Evolutionary conservation across 2,888 invertebrate genomes (phyloP), one percentile per base, ranked within the genome.

Genomic region (Salticus scenicus): DNA sequence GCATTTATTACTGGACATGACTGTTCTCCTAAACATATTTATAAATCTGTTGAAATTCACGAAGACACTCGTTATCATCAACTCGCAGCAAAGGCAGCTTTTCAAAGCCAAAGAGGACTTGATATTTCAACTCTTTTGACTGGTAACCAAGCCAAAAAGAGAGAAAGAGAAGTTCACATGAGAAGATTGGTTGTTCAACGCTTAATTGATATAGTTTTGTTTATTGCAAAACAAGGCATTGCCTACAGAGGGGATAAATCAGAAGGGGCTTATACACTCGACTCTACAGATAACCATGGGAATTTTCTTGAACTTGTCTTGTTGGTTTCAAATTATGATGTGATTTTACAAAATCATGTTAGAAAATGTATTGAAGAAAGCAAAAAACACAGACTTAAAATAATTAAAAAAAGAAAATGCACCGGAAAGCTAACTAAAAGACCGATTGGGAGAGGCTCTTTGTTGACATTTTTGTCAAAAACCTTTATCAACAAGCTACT

Each of bases 341-440:
- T 20, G 1, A 17, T 33, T 69, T 69, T 69, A 37, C 37, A 69
- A 37, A 41, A 33, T 37, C 69, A 69, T 20, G 24, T 37, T 20
- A 69, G 5, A 28, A 64, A 64, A n/a, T 64, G 64, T 64, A 28
- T 28, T 27, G 64, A 64, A 64, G 27, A 64, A 1, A 28, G 64
- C 64, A 24, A 64, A 64, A 64, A 64, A 27, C 63, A 63, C 28
- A 63, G 63, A 24, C 63, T 63, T 20, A 63, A 63, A 63, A 63
- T 63, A 63, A 63, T 28, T 5, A 63, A 63, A n/a, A n/a, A n/a
- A n/a, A n/a, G n/a, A n/a, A n/a, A n/a, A n/a, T n/a, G n/a, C n/a
- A n/a, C n/a, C n/a, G n/a, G n/a, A n/a, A n/a, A n/a, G n/a, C n/a
- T n/a, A n/a, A n/a, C n/a, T n/a, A n/a, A n/a, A n/a, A n/a, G n/a